Conservation (phyloP, 92 coral and sea anemone genomes). For the Palythoa caribaeorum region DNA sequence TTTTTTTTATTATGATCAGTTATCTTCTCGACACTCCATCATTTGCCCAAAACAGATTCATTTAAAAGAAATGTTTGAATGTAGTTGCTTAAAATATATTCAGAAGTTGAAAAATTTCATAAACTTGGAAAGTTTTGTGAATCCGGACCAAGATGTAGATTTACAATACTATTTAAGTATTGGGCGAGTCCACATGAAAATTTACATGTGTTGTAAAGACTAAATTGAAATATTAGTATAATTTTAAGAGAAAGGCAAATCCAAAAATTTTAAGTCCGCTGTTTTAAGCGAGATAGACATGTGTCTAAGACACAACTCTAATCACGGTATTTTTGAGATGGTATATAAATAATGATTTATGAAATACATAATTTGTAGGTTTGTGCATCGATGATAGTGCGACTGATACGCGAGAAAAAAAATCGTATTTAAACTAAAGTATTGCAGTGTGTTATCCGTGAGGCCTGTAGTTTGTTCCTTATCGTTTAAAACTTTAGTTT, state of each 20-base stretch:
- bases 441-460: background rate
- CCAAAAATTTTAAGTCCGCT: background rate
- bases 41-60: too few relatives aligned
- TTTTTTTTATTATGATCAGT: too few relatives aligned
- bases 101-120: too few relatives aligned
- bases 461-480: too few relatives aligned
- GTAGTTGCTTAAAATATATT: too few relatives aligned
- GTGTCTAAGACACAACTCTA: constrained; percentile 21
- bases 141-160: background rate
- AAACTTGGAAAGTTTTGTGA: too few relatives aligned
- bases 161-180: background rate
- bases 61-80: too few relatives aligned
- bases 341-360: background rate
- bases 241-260: background rate
- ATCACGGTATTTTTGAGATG: background rate
- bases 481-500: background rate
- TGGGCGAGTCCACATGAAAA: background rate
- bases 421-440: background rate
- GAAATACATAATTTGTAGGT: too few relatives aligned
- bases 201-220: background rate
- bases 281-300: constrained; percentile 9
- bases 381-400: too few relatives aligned
- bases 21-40: too few relatives aligned
- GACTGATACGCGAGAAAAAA: background rate
- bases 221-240: background rate